Base-by-base conservation (phyloP, 2,888 invertebrate species). In the Sphecodes monilicornis region DNA sequence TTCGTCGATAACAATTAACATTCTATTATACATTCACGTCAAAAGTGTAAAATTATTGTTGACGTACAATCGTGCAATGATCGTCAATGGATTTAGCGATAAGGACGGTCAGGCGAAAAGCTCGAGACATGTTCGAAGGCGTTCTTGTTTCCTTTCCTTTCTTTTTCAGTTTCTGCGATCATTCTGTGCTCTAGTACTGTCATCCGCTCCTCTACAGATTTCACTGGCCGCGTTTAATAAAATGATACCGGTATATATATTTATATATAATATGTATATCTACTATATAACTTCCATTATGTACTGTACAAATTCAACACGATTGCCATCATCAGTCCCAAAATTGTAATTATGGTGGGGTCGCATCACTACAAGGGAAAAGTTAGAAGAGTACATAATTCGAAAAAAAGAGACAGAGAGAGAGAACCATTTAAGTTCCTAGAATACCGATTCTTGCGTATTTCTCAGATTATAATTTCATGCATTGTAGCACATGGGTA, bases 251-350 rank as follows among this genome's bases (percentile, higher is more conserved):
- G 76, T 79, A 70, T 82, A 64, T 78, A 57, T 69, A 69, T 77
- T 57, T 70, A 72, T 71, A 68, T 76, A 82, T 36, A 81, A 73
- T 79, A 36, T 83, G 46, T 77, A 85, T 78, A 84, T 80, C 72
- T 76, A 79, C 73, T 84, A 82, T 82, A 87, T 78, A 82, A 80
- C 76, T 88, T 86, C 79, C 84, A 69, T 81, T 88, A 83, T 82
- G 76, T 89, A 90, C 90, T 92, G 91, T 93, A 93, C 91, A 93
- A 88, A 92, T 90, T 88, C 82, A 87, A 85, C 85, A 88, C 80
- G 87, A 90, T 86, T 80, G 78, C 86, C 87, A 78, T 88, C 69
- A 75, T 87, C 74, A 57, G 78, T 82, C 64, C 80, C 71, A 64
- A 76, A 57, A 72, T 69, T 64, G 66, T 84, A 29, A 79, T 87